Evolutionary conservation across 1,140 invertebrate species (phyloP).

Genomic region (Spodoptera frugiperda): DNA sequence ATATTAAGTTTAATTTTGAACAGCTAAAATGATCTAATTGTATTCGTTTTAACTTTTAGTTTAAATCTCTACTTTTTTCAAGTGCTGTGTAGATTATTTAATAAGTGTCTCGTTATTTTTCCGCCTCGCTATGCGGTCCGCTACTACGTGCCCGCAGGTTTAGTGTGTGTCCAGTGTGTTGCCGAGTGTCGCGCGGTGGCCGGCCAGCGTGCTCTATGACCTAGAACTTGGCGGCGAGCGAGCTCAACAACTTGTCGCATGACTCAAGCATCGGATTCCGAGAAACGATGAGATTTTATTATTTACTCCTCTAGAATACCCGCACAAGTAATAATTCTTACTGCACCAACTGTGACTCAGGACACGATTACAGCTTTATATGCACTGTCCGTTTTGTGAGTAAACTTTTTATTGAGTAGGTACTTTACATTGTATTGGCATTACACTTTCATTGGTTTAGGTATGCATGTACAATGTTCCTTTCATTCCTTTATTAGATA

Average conservation of each 20-base stretch:
- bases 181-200: background rate
- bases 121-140: background rate
- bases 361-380: background rate
- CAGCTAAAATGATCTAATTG: too few species aligned
- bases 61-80: background rate
- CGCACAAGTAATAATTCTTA: conserved; percentile 50
- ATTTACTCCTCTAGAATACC: conserved; percentile 66
- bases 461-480: background rate
- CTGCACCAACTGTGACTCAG: conserved; percentile 14
- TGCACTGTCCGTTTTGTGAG: conserved; percentile 20
- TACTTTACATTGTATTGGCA: background rate
- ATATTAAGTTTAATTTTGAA: too few species aligned
- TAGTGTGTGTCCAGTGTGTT: background rate
- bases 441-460: background rate
- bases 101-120: background rate
- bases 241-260: conserved; percentile 65
- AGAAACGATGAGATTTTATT: conserved; percentile 69
- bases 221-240: conserved; percentile 72
- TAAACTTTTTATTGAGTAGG: conserved; percentile 16
- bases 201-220: conserved; percentile 64
- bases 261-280: conserved; percentile 63
- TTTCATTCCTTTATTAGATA: background rate
- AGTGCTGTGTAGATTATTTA: too few species aligned
- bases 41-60: too few species aligned
- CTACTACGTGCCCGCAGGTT: background rate